A percentile compares a stretch with the other conserved stretches of the same genome.
These are phyloP conservation scores for Phasia obesa DNA, from an alignment of 2,888 invertebrate species.

Conservation along the genomic window DNA sequence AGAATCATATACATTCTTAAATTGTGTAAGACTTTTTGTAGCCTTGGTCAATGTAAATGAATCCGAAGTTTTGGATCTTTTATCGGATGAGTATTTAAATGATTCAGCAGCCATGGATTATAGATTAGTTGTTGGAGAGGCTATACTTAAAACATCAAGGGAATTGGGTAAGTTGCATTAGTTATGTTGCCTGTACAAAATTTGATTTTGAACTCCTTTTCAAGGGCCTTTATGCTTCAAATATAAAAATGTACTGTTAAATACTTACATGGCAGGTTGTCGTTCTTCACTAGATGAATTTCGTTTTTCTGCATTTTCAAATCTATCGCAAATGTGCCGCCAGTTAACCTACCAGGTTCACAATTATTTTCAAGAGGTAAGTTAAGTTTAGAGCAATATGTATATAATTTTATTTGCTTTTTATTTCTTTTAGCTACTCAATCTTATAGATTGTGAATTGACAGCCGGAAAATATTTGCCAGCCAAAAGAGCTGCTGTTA, in stretches of 20 bases:
- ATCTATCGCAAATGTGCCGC: conserved; percentile 80
- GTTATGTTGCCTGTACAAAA: not conserved
- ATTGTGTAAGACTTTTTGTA: conserved; percentile 80
- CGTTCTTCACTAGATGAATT: conserved; percentile 78
- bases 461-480: conserved; percentile 79
- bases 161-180: conserved; percentile 76
- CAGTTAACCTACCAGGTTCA: conserved; percentile 81
- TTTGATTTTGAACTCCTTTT: conserved; percentile 10
- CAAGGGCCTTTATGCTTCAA: conserved; percentile 80
- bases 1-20: conserved; percentile 82
- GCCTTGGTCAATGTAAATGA: conserved; percentile 78
- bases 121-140: conserved; percentile 81
- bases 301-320: conserved; percentile 80
- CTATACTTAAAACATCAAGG: conserved; percentile 79
- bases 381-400: not conserved
- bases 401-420: not conserved
- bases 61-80: conserved; percentile 78
- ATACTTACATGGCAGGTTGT: conserved; percentile 79
- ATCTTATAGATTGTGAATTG: conserved; percentile 77
- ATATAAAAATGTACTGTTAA: conserved; percentile 79
- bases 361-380: conserved; percentile 80
- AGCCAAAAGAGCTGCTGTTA: conserved; percentile 79
- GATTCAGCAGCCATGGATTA: conserved; percentile 77
- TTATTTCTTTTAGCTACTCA: conserved; percentile 71
- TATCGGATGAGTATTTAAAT: conserved; percentile 80